Base-by-base conservation (phyloP, 2,113 vertebrate genomes). In the Hiodon tergisus region DNA sequence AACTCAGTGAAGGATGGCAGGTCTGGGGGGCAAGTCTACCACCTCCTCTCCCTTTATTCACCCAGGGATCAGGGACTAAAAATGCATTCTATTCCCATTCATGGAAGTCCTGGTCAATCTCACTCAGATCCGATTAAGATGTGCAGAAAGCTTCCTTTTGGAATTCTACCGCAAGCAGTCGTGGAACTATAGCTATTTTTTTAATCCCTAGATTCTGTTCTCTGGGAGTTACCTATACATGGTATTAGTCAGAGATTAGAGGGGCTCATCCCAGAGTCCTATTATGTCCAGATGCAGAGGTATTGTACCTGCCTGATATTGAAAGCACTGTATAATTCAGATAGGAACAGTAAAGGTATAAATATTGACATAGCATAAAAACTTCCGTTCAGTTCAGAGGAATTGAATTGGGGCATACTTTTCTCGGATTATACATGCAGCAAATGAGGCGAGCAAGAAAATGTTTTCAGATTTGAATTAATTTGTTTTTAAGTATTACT, bases 181-280 rank as follows among this genome's bases (percentile, higher is more conserved):
- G 52, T 47, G 55, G 14, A 51, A 75, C 73, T 48, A 47, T 47
- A 68, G 14, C 50, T 46, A 50, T 75, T 59, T 59, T 51, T n/a
- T 11, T 47, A 16, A 52, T n/a, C 6, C 48, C 71, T 50, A 31
- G 54, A 51, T 59, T 60, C 63, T 74, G 14, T 55, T 58, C 17
- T 68, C 31, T 47, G 14, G 13, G 55, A 59, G 53, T 16, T 50
- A 58, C 17, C n/a, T 31, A 13, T 51, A 74, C 62, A 10, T 52
- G 46, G 72, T n/a, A 66, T 14, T 66, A 17, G 54, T 68, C 7
- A 13, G 63, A 58, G 63, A 51, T 59, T 57, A 67, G 46, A 59
- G 54, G 6, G 11, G 10, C 62, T 74, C 72, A 55, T n/a, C 50
- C 53, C 6, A 0, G 4, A 57, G 11, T 50, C 31, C 31, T 58